A percentile compares a stretch with the other conserved stretches of the same genome.
Evolutionary conservation across 2,797 vertebrate genomes (phyloP).

Genomic region (Ceryle rudis): DNA sequence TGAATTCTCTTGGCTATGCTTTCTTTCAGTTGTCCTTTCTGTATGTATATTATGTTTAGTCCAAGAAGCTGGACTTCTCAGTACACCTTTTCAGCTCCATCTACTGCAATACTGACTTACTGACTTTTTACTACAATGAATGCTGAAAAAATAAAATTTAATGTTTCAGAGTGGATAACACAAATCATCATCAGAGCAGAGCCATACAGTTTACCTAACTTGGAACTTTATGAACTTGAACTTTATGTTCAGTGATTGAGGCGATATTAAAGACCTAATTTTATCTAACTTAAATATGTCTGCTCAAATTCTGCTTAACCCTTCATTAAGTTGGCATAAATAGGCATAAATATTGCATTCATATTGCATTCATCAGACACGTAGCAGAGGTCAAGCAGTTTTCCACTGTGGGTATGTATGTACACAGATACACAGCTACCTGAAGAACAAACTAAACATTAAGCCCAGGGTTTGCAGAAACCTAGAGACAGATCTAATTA

Average conservation of each 20-base stretch:
- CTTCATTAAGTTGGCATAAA: not conserved
- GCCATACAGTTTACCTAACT: not conserved
- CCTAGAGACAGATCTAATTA: not conserved
- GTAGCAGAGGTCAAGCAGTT: not conserved
- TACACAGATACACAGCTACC: not conserved
- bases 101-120: not conserved
- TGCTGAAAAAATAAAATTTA: not conserved
- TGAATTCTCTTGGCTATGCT: not conserved
- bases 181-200: not conserved
- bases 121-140: not conserved
- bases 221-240: not conserved
- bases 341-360: not conserved
- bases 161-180: not conserved
- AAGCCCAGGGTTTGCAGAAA: not conserved
- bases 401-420: not conserved
- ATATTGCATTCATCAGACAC: not conserved
- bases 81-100: not conserved
- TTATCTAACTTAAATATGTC: not conserved
- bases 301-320: slow-evolving; percentile 1
- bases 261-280: not conserved
- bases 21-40: not conserved
- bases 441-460: not conserved
- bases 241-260: not conserved
- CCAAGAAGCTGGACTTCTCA: not conserved
- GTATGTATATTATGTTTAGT: not conserved